These are phyloP conservation scores for Lysandra coridon DNA, from an alignment of 2,888 invertebrate species.

Conservation along the genomic window DNA sequence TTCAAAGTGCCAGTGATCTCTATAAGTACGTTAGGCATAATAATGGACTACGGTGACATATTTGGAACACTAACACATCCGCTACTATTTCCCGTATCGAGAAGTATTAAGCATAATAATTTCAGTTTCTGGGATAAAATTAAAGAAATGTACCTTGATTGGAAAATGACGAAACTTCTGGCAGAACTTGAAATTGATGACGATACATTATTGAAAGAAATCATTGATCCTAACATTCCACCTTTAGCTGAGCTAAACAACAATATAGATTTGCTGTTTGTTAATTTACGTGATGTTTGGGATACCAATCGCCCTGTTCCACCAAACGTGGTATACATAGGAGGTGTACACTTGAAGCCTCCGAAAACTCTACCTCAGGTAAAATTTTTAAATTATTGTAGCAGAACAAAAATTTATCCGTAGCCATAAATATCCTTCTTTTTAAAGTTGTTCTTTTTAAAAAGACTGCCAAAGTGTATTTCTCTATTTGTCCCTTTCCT, in stretches of 20 bases:
- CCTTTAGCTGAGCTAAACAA: slow-evolving; percentile 42
- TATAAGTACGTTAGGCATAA: slow-evolving; percentile 48
- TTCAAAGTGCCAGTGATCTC: slow-evolving; percentile 52
- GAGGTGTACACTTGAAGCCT: slow-evolving; percentile 49
- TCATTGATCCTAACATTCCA: slow-evolving; percentile 45
- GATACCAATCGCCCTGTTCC: slow-evolving; percentile 49
- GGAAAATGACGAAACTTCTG: slow-evolving; percentile 31
- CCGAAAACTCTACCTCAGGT: slow-evolving; percentile 46
- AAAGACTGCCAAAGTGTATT: no score
- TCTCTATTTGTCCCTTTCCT: no score
- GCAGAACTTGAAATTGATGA: slow-evolving; percentile 35
- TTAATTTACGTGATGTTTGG: slow-evolving; percentile 51
- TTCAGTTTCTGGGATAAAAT: slow-evolving; percentile 49
- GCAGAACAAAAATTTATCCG: background rate
- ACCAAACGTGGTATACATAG: slow-evolving; percentile 49
- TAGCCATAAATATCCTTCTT: background rate
- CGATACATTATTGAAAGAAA: slow-evolving; percentile 39
- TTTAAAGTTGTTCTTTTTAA: no score
- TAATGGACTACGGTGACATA: slow-evolving; percentile 38
- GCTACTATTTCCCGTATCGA: slow-evolving; percentile 45
- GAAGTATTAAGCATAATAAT: slow-evolving; percentile 44
- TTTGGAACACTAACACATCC: slow-evolving; percentile 49
- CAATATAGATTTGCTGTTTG: slow-evolving; percentile 52
- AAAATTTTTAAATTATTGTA: background rate
- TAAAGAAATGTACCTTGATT: slow-evolving; percentile 40